Base-by-base conservation (phyloP, 2,888 invertebrate genomes). In the Watsonalla binaria region DNA sequence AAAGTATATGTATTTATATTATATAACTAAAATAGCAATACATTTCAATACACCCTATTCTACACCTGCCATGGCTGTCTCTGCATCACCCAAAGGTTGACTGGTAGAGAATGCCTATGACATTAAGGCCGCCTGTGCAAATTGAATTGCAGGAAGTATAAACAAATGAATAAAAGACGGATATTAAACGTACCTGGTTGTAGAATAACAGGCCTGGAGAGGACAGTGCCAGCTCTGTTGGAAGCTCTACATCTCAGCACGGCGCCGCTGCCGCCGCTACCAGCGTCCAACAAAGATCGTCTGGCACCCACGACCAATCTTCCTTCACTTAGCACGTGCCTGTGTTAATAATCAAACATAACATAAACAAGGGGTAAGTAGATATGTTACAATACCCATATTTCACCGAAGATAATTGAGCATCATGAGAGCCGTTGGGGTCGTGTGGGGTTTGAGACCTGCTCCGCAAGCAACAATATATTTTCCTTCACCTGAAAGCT, bases 251-350 rank as follows among this genome's bases (percentile, higher is more conserved):
- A 90, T 47, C 90, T 72, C 7, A 89, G 75, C 47, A 83, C 65
- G 0, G 88, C 81, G 8, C 83, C 81, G 45, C 80, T 81, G 0
- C 80, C 82, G 6, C 86, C 84, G 46, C 80, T 82, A 0, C 86
- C 88, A 0, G 87, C 83, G 35, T 89, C 90, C 51, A 88, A 69
- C 15, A 90, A 70, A 0, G 90, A 89, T 34, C 88, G 68, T 50
- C 90, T 70, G 0, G 89, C 88, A 0, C 88, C 87, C 35, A 90
- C 78, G 55, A 90, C 87, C 24, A 90, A 68, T 42, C 82, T 78
- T 0, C 90, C 90, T 47, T 90, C 90, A 13, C 63, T 71, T 9
- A 90, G 61, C 24, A 90, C 84, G 53, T 90, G 90, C 59, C 90
- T 90, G 70, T 11, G 39, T 39, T 7, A 39, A 4, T 0, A 39